These are phyloP conservation scores for Circaetus cinerascens DNA, from an alignment of 2,113 vertebrate genomes.

Conservation along the genomic window DNA sequence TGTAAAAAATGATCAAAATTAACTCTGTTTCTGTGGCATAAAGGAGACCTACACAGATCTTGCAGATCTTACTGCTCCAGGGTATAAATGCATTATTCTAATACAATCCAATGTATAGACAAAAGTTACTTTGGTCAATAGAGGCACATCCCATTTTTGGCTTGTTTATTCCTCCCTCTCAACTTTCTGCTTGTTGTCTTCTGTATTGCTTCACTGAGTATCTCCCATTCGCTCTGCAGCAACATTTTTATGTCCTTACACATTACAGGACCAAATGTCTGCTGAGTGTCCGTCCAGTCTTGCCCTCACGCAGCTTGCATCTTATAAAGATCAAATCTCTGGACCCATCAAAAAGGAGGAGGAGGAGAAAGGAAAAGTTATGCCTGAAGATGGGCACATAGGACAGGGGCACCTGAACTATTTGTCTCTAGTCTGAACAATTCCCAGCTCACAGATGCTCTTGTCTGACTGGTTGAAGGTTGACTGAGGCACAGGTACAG, in stretches of 20 bases:
- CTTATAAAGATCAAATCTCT: not conserved
- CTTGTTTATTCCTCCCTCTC: not conserved
- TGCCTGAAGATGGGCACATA: not conserved
- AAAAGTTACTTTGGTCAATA: not conserved
- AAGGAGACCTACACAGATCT: not conserved
- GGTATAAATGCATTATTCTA: not conserved
- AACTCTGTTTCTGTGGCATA: not conserved
- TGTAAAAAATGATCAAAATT: not conserved
- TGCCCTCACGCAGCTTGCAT: not conserved
- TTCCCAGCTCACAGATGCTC: not conserved
- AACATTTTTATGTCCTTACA: not conserved
- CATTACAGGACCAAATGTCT: not conserved
- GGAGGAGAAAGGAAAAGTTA: not conserved
- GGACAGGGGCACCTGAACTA: not conserved
- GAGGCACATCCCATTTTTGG: not conserved
- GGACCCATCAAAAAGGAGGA: not conserved
- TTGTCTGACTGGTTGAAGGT: not conserved
- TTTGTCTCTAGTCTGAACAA: not conserved
- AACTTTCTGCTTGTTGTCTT: not conserved
- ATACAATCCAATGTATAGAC: not conserved
- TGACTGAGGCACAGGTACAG: not conserved
- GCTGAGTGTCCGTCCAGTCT: not conserved
- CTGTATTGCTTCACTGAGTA: not conserved
- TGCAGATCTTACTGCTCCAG: not conserved
- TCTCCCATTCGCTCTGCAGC: not conserved